Conservation (phyloP, 2,797 vertebrate species). For the Periophthalmus magnuspinnatus region DNA sequence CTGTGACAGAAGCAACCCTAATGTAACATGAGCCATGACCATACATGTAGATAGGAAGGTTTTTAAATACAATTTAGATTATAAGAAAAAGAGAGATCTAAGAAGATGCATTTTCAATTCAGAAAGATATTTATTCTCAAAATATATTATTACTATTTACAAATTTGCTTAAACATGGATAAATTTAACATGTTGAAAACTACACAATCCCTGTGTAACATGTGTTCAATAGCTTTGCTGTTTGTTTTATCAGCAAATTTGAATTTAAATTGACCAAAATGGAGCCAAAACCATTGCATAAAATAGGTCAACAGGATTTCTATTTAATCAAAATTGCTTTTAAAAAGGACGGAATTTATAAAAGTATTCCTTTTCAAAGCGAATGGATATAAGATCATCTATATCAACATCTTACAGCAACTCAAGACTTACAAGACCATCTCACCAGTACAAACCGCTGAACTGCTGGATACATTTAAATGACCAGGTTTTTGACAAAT, state of each 20-base stretch:
- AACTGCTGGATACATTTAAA: no score
- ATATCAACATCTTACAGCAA: slow-evolving; percentile 7
- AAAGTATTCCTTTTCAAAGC: neutral
- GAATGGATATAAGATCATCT: neutral
- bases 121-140: slow-evolving; percentile 67
- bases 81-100: neutral
- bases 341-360: neutral
- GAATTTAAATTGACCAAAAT: slow-evolving; percentile 3
- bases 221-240: neutral
- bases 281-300: neutral
- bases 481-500: no score
- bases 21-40: no score
- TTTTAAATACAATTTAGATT: no score
- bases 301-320: neutral
- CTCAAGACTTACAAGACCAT: no score
- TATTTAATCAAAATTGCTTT: neutral
- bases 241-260: neutral
- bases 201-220: slow-evolving; percentile 1
- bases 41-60: no score
- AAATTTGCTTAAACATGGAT: slow-evolving; percentile 38
- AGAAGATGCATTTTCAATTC: slow-evolving; percentile 14
- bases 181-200: slow-evolving; percentile 46
- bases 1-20: no score
- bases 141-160: slow-evolving; percentile 67
- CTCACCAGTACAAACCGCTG: no score